Evolutionary conservation across 2,797 vertebrate species (phyloP).

Genomic region (Acomys russatus): DNA sequence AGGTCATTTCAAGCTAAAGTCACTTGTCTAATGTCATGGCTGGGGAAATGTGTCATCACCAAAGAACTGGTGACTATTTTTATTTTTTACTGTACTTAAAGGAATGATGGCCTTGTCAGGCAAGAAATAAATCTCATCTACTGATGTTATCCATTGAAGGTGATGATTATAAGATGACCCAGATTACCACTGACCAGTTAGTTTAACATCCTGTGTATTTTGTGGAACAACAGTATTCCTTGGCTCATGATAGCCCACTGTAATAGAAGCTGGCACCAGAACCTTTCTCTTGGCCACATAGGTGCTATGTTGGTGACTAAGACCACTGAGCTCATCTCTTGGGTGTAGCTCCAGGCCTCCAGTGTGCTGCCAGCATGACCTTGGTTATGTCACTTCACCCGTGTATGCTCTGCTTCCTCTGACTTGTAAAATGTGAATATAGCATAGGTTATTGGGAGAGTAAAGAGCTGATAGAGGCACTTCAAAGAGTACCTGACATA

Average conservation of each 20-base stretch:
- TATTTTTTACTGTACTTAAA: constrained; percentile 24
- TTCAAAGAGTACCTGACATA: constrained; percentile 21
- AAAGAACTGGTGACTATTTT: neutral
- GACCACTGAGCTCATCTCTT: neutral
- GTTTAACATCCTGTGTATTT: constrained; percentile 15
- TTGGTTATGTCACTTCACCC: neutral
- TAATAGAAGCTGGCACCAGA: constrained; percentile 9
- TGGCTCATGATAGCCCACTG: neutral
- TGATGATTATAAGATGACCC: constrained; percentile 20
- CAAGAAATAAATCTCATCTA: constrained; percentile 16
- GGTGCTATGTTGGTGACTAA: neutral
- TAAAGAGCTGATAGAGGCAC: neutral
- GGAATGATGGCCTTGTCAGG: constrained; percentile 43
- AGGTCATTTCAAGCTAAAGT: constrained; percentile 48
- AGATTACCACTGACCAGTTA: constrained; percentile 13
- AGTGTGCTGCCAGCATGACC: neutral
- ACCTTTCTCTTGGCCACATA: neutral
- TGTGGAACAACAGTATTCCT: neutral
- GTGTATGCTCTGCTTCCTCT: neutral
- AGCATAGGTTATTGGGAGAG: neutral
- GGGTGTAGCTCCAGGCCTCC: neutral
- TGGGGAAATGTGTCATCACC: constrained; percentile 32
- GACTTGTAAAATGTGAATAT: constrained; percentile 39
- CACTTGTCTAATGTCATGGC: constrained; percentile 17
- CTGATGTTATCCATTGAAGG: neutral